Evolutionary conservation across 2,888 invertebrate genomes (phyloP).

Genomic region (Melikaiella ostensackeni): DNA sequence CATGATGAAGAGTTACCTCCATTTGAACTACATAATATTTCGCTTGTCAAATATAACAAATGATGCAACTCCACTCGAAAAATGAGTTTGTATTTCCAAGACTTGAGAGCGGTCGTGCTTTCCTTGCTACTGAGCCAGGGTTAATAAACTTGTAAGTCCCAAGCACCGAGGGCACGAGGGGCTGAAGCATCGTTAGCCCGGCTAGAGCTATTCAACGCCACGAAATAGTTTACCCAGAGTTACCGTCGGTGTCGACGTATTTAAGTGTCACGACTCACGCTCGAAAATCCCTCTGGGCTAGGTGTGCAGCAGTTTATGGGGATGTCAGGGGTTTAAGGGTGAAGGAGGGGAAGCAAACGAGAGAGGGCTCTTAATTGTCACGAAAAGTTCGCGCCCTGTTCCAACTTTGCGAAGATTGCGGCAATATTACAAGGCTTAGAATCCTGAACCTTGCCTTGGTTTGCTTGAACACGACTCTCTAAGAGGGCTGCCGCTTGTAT

Average conservation of each 20-base stretch:
- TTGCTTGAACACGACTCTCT: conserved; percentile 6
- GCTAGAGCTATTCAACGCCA: conserved; percentile 61
- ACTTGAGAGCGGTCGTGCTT: conserved; percentile 12
- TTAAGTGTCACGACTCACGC: conserved; percentile 58
- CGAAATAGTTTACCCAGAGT: conserved; percentile 64
- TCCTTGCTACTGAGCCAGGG: conserved; percentile 43
- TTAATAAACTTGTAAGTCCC: conserved; percentile 63
- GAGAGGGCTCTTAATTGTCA: conserved; percentile 55
- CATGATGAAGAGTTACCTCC: background rate
- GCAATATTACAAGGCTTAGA: conserved; percentile 49
- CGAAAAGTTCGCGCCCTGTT: conserved; percentile 52
- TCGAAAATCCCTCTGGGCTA: conserved; percentile 37
- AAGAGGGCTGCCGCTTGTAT: conserved; percentile 19
- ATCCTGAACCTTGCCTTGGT: conserved; percentile 37
- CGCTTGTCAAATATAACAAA: conserved; percentile 16
- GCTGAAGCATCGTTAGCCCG: conserved; percentile 63
- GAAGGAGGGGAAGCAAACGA: background rate
- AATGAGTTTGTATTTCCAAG: conserved; percentile 14
- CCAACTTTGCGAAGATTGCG: conserved; percentile 49
- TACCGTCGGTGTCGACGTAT: conserved; percentile 57
- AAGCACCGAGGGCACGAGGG: conserved; percentile 35
- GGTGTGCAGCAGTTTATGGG: conserved; percentile 12
- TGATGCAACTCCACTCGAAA: background rate
- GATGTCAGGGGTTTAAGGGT: background rate
- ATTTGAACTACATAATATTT: background rate